Evolutionary conservation across 2,113 vertebrate species (phyloP), one percentile per base, ranked within the genome.

Genomic region (Hemiscyllium ocellatum): DNA sequence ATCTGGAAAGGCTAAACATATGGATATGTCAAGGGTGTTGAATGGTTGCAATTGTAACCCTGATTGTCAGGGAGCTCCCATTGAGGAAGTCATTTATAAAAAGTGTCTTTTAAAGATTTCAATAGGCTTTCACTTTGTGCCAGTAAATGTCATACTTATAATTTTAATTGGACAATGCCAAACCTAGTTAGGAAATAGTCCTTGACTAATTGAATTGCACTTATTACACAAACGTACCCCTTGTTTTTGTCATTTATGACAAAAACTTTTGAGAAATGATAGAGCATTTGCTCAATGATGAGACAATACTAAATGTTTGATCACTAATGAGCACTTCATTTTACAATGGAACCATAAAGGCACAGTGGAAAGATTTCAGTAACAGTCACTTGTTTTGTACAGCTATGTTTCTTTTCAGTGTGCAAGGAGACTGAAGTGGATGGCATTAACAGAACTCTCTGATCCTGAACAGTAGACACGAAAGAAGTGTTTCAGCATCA

Each of bases 261-360:
- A 22, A 83, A 83, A 83, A 19, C 80, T 47, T 83, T 4, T 4
- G 80, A 83, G 19, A 33, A 83, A 65, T 42, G 89, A 93, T n/a
- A 8, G 33, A 20, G 89, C 15, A 93, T 68, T 93, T 93, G 66
- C 33, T 66, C 89, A 93, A 5, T 7, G 33, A 93, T 37, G 61
- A 93, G 89, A 22, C 87, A 90, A 90, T 65, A 66, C 85, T 86
- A 17, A 86, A 86, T 29, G 6, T 66, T 93, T 93, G 89, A 37
- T 66, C n/a, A 19, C n/a, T 61, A 66, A 61, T 37, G 33, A 93
- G n/a, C 37, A 42, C 17, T n/a, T 37, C 29, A 66, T 66, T 66
- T n/a, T 93, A 22, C 66, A 93, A 65, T 90, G 26, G 52, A 12
- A 61, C 87, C 33, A 61, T 61, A 87, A 87, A 56, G 24, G 50